Conservation (phyloP, 1,140 invertebrate species). For the Drosophila sproati region DNA sequence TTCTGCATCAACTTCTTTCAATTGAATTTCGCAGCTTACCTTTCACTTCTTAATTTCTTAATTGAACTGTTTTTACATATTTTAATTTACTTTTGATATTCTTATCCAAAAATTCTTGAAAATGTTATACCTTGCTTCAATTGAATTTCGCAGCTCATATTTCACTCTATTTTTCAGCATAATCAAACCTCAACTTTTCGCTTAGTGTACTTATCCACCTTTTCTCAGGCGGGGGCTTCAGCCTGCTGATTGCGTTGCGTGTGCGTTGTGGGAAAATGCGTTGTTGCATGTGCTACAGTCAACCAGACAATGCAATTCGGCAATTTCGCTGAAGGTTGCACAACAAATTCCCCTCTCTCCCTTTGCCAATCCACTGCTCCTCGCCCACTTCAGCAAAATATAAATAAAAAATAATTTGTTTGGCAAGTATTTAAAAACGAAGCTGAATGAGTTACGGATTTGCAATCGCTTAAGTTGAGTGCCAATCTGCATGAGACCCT, state of each 20-base stretch:
- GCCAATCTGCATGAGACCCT: conserved; percentile 62
- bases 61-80: background rate
- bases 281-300: conserved; percentile 28
- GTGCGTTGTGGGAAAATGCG: conserved; percentile 60
- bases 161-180: background rate
- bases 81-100: no score
- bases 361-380: no score
- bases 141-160: background rate
- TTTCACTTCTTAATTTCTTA: background rate
- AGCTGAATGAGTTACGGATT: conserved; percentile 80
- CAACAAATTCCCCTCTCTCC: conserved; percentile 14
- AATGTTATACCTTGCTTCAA: no score
- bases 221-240: background rate
- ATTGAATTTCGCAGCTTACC: background rate
- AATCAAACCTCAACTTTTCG: background rate
- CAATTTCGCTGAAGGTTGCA: conserved; percentile 69
- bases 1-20: no score
- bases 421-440: conserved; percentile 60
- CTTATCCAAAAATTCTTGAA: no score
- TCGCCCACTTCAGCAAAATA: conserved; percentile 20
- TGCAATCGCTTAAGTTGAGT: conserved; percentile 80
- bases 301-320: conserved; percentile 31
- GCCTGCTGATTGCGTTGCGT: background rate
- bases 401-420: conserved; percentile 48
- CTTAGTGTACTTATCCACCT: conserved; percentile 5